Evolutionary conservation across 1,140 invertebrate genomes (phyloP), one percentile per base, ranked within the genome.

Genomic region (Microvelia longipes): DNA sequence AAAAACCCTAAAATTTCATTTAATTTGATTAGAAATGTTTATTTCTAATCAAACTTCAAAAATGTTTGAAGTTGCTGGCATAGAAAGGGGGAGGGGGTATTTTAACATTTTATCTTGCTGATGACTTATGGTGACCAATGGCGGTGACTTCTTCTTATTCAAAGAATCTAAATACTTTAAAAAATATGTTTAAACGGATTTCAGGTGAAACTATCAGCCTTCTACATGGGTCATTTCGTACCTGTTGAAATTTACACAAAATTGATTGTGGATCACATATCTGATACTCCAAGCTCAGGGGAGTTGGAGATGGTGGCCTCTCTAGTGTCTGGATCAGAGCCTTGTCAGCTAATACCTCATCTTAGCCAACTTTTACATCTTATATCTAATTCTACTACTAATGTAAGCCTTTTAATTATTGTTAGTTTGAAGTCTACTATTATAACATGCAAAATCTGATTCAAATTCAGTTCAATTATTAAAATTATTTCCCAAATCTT

Each of bases 211-310:
- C 79, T 78, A 68, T 83, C 86, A 27, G 84, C 86, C 5, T 84
- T 88, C 75, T 80, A 89, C 11, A 82, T 90, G 70, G 89, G 88
- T 25, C 89, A 88, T 75, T 92, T 91, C 80, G 84, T 91, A 61
- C 80, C 79, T 1, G 82, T 86, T 0, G 77, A 81, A 28, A 81
- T 80, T 0, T 86, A 83, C 76, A 86, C 83, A 77, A 80, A 82
- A 13, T 75, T 87, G 1, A 74, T 87, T 5, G 77, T 85, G 50
- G 79, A 83, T 1, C 82, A 82, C 15, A 75, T 87, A 26, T 81
- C 84, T 68, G 81, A 83, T 1, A 81, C 80, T 77, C 75, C 79
- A 1, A 82, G 81, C 2, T 69, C 76, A 13, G 83, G 85, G 19
- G 80, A 83, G 26, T 75, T 88, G 0, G 77, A 77, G 71, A 78